Evolutionary conservation across 2,113 vertebrate genomes (phyloP).

Genomic region (Microtus ochrogaster): DNA sequence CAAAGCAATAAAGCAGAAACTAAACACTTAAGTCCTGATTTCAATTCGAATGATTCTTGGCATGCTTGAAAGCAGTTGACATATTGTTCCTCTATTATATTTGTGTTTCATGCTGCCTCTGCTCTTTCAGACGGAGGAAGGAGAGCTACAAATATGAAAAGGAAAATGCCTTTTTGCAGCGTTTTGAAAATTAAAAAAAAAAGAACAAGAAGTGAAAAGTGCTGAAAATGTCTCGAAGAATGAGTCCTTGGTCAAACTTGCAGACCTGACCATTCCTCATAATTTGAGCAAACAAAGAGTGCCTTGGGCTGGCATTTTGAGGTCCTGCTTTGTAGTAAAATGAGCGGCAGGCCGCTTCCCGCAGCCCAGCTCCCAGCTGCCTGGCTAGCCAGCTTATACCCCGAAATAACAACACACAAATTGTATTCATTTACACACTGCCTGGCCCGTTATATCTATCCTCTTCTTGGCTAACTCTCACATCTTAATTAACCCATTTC

Average conservation of each 20-base stretch:
- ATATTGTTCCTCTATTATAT: conserved; percentile 31
- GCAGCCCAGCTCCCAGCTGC: too few species aligned
- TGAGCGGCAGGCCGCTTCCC: accelerated
- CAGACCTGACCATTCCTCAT: neutral
- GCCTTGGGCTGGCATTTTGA: neutral
- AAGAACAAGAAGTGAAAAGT: neutral
- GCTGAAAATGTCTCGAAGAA: neutral
- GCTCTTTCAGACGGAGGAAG: neutral
- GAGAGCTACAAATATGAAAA: conserved; percentile 5
- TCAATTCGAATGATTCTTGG: conserved; percentile 14
- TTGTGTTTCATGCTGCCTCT: conserved; percentile 41
- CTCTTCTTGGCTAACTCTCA: too few species aligned
- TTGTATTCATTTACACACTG: too few species aligned
- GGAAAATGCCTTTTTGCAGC: neutral
- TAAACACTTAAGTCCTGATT: neutral
- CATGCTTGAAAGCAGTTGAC: conserved; percentile 44
- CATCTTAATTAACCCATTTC: too few species aligned
- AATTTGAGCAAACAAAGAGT: neutral
- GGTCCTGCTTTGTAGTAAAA: neutral
- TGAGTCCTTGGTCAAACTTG: conserved; percentile 35
- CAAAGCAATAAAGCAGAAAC: neutral
- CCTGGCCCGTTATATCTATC: too few species aligned
- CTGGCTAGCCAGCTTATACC: too few species aligned
- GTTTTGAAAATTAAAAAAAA: neutral
- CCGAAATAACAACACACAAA: too few species aligned